phyloP scores from a whole-genome alignment of 2,888 invertebrate genomes.

The Tyria jacobaeae region DNA sequence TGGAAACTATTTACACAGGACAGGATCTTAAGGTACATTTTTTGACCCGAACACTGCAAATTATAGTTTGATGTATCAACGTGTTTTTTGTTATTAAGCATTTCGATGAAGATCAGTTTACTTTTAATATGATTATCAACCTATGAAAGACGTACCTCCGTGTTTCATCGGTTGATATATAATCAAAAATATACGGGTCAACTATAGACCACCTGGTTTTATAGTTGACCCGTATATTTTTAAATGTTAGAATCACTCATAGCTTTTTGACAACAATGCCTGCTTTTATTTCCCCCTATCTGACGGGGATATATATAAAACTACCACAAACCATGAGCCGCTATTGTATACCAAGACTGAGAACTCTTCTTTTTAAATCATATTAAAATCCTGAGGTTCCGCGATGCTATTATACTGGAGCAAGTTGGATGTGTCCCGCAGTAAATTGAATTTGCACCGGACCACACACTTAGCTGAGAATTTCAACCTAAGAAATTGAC shows the following conservation, averaged over 20 bases:
- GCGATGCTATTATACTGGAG: slow-evolving; percentile 7
- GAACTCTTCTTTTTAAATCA: background rate
- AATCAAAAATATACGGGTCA: no score
- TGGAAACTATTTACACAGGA: slow-evolving; percentile 57
- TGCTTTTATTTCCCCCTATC: no score
- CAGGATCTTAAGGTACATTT: slow-evolving; percentile 38
- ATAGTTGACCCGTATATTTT: no score
- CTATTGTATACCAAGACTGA: background rate
- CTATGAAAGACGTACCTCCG: no score
- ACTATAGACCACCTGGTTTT: no score
- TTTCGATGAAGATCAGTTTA: no score
- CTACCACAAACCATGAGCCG: no score
- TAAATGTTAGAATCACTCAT: no score
- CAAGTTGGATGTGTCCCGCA: slow-evolving; percentile 34
- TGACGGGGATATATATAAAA: no score
- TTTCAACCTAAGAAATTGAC: slow-evolving; percentile 30
- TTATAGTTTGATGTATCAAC: background rate
- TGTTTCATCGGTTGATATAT: no score
- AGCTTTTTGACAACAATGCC: no score
- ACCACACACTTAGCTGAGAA: slow-evolving; percentile 27
- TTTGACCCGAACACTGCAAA: slow-evolving; percentile 6
- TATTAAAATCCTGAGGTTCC: background rate
- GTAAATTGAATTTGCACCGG: slow-evolving; percentile 38
- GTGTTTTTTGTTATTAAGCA: background rate
- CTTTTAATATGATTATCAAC: no score